phyloP scores from a whole-genome alignment of 2,888 invertebrate species.

The Acronicta psi region DNA sequence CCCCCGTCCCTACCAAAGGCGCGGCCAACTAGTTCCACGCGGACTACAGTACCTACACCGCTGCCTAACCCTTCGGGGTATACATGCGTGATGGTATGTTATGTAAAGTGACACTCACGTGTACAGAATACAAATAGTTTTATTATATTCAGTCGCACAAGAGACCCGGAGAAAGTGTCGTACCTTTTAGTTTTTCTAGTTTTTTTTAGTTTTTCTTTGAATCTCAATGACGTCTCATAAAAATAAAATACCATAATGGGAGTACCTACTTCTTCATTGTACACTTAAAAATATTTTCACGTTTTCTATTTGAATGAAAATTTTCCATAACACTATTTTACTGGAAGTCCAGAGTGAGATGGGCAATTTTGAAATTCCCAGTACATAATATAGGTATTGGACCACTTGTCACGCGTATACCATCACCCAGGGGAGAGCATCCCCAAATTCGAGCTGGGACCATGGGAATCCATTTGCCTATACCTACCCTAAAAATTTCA shows the following conservation, averaged over 20 bases:
- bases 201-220: too few relatives aligned
- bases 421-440: slow-evolving; percentile 57
- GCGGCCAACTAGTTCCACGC: too few relatives aligned
- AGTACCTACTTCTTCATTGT: slow-evolving; percentile 39
- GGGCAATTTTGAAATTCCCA: slow-evolving; percentile 60
- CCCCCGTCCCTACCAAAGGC: too few relatives aligned
- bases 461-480: slow-evolving; percentile 64
- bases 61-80: too few relatives aligned
- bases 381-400: slow-evolving; percentile 61
- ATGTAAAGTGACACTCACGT: too few relatives aligned
- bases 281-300: slow-evolving; percentile 44
- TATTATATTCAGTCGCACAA: too few relatives aligned
- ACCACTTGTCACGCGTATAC: slow-evolving; percentile 66
- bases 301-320: slow-evolving; percentile 51
- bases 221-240: slow-evolving; percentile 11
- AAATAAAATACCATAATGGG: slow-evolving; percentile 37
- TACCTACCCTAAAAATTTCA: slow-evolving; percentile 35
- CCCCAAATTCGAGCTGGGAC: slow-evolving; percentile 72
- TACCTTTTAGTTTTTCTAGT: too few relatives aligned
- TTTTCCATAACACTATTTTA: slow-evolving; percentile 48
- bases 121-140: too few relatives aligned
- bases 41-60: too few relatives aligned
- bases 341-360: slow-evolving; percentile 43
- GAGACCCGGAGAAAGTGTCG: too few relatives aligned
- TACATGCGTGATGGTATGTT: too few relatives aligned